These are phyloP conservation scores for Pedetes capensis DNA, from an alignment of 2,113 vertebrate genomes.

Conservation along the genomic window DNA sequence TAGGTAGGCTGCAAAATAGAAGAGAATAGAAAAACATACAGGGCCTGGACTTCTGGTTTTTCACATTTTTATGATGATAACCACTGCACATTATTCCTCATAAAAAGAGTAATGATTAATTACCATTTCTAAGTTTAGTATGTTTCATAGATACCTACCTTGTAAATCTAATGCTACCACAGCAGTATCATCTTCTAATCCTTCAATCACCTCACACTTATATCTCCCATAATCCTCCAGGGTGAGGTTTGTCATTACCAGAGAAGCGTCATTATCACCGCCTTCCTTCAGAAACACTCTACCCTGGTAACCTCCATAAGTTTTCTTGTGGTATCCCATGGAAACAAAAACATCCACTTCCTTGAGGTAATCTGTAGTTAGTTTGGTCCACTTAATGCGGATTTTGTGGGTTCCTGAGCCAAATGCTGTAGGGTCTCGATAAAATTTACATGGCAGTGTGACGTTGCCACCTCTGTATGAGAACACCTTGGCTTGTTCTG, in stretches of 20 bases:
- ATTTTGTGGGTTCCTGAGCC: constrained; percentile 84
- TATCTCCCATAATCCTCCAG: constrained; percentile 91
- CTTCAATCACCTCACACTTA: constrained; percentile 92
- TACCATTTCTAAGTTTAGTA: accelerated
- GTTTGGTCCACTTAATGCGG: constrained; percentile 94
- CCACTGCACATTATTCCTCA: neutral
- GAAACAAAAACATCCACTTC: constrained; percentile 90
- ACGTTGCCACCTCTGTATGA: constrained; percentile 88
- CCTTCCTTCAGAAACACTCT: constrained; percentile 85
- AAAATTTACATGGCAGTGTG: constrained; percentile 91
- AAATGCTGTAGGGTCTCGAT: constrained; percentile 74
- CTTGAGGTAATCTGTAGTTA: constrained; percentile 87
- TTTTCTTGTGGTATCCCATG: constrained; percentile 92
- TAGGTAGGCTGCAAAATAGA: neutral
- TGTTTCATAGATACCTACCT: constrained; percentile 76
- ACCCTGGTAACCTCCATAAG: constrained; percentile 86
- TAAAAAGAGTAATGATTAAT: neutral
- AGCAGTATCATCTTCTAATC: constrained; percentile 86
- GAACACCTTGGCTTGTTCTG: constrained; percentile 88
- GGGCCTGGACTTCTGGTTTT: neutral
- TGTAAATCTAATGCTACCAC: constrained; percentile 88
- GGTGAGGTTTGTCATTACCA: constrained; percentile 87
- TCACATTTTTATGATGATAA: constrained; percentile 11
- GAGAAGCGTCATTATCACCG: constrained; percentile 87
- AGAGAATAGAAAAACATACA: neutral